Conservation (phyloP, 2,888 invertebrate genomes). For the Microctonus brassicae region DNA sequence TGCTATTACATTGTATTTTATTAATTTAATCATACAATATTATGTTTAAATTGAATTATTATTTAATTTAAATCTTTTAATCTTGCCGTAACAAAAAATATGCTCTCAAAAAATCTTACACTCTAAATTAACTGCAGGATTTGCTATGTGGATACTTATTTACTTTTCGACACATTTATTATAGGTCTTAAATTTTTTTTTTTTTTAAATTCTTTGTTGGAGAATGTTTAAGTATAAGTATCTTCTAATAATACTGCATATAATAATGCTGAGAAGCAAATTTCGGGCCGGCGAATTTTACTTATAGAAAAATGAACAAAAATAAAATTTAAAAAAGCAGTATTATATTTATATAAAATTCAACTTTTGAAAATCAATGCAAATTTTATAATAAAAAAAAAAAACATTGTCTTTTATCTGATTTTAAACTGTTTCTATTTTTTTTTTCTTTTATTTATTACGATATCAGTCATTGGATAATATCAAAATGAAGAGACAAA, state of each 20-base stretch:
- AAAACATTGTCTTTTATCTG: too few species aligned
- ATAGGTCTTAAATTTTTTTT: not conserved
- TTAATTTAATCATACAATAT: too few species aligned
- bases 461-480: too few species aligned
- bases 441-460: too few species aligned
- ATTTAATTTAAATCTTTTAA: not conserved
- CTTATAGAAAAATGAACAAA: too few species aligned
- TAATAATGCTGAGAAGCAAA: not conserved
- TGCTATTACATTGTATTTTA: too few species aligned
- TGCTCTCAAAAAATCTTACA: not conserved
- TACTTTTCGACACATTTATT: not conserved
- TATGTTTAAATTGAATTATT: not conserved
- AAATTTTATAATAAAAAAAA: too few species aligned
- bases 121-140: not conserved
- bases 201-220: not conserved
- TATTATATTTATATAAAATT: too few species aligned
- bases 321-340: too few species aligned
- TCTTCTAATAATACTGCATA: constrained; percentile 13
- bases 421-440: too few species aligned
- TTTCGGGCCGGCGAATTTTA: not conserved
- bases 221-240: constrained; percentile 6
- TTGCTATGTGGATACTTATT: not conserved
- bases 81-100: constrained; percentile 5
- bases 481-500: too few species aligned
- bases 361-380: too few species aligned